Evolutionary conservation across 2,113 vertebrate genomes (phyloP), one percentile per base, ranked within the genome.

Genomic region (Empidonax traillii): DNA sequence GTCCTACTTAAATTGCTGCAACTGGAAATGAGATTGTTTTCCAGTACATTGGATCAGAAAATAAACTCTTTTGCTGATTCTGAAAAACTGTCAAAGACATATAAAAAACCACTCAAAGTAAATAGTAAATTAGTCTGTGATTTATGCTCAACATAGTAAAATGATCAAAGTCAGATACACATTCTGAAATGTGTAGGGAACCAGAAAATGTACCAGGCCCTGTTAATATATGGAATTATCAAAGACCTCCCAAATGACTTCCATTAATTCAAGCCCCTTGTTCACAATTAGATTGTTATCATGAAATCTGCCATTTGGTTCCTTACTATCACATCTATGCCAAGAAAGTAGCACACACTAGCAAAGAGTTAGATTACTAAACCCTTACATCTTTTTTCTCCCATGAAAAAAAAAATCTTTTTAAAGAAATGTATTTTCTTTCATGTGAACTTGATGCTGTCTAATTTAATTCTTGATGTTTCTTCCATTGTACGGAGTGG

Each of bases 381-480:
- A 79, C 28, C 95, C 81, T 95, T 89, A 84, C 91, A 97, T 96
- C 93, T 97, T 93, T 84, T 17, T 28, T 87, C 47, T 84, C n/a
- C 14, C 25, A 5, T 31, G 83, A 53, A 33, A 63, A 79, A 74
- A 92, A 87, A n/a, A 63, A 19, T 61, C 58, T 90, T 87, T 82
- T 96, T 94, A 94, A 97, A 97, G 95, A 96, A 95, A 77, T 87
- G 78, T 92, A 75, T 91, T 94, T 94, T 95, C 94, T 97, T 97
- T 95, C 91, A 96, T 94, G 94, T 96, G 96, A 96, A 96, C 92
- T 93, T 97, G 94, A 97, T 91, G 96, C 95, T 97, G 91, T 96
- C 96, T 97, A 95, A 97, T 96, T 96, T 91, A 96, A 95, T 97
- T 97, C 96, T 93, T 96, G 90, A 97, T 95, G 94, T 96, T 97